Conservation (phyloP, 2,888 invertebrate genomes). For the Brenthis ino region DNA sequence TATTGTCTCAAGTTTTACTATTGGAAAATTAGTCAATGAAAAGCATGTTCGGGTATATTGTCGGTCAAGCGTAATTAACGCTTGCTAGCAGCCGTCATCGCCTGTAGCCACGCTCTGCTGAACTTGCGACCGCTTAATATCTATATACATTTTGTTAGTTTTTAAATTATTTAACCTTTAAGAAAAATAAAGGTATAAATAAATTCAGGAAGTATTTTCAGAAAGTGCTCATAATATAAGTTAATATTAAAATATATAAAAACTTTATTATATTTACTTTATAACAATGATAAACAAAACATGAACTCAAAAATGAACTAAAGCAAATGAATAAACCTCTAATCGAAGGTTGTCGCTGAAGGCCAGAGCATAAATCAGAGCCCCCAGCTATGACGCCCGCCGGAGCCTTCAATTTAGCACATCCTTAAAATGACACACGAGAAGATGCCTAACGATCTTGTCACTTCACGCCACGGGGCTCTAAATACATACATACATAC, state of each 20-base stretch:
- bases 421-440: constrained; percentile 83
- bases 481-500: constrained; percentile 17
- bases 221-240: too few species aligned
- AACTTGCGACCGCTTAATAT: constrained; percentile 37
- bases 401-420: constrained; percentile 82
- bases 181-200: too few species aligned
- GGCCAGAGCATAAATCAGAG: constrained; percentile 76
- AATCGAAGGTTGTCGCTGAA: constrained; percentile 62
- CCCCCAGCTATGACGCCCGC: constrained; percentile 75
- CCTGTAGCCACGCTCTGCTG: constrained; percentile 59
- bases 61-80: constrained; percentile 67
- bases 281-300: constrained; percentile 42
- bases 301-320: constrained; percentile 81
- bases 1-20: neutral
- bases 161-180: neutral
- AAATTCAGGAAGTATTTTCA: too few species aligned
- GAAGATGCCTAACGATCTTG: constrained; percentile 74
- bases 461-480: constrained; percentile 34
- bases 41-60: constrained; percentile 36
- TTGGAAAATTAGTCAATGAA: constrained; percentile 15
- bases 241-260: too few species aligned
- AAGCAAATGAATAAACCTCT: constrained; percentile 76
- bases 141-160: constrained; percentile 2
- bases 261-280: too few species aligned
- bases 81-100: constrained; percentile 66